Percentiles rank a stretch among this genome's conserved stretches.
Evolutionary conservation across 2,797 vertebrate genomes (phyloP).

Genomic region (Gymnoscopelus braueri): DNA sequence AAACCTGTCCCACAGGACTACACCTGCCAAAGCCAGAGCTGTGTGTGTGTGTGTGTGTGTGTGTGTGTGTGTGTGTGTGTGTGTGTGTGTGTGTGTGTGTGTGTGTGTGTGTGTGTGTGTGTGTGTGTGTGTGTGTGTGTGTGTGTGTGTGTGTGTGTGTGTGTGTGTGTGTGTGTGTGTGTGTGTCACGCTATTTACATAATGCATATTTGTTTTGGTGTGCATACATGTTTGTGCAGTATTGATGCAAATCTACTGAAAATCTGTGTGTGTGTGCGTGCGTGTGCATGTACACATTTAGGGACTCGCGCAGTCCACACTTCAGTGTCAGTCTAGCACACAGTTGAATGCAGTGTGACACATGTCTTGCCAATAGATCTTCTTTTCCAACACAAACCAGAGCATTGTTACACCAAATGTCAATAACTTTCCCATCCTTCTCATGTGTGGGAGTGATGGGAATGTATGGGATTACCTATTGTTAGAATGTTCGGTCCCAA

Average conservation of each 20-base stretch:
- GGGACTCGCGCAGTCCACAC: constrained; percentile 47
- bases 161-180: constrained; percentile 7
- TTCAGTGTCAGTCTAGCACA: constrained; percentile 68
- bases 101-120: constrained; percentile 4
- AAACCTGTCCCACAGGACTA: constrained; percentile 52
- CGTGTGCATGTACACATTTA: constrained; percentile 18
- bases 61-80: constrained; percentile 2
- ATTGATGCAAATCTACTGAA: too few species aligned
- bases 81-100: not conserved
- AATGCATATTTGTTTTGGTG: not conserved
- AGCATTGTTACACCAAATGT: constrained; percentile 42
- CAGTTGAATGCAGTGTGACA: constrained; percentile 64
- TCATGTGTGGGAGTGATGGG: too few species aligned
- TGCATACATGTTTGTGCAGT: not conserved
- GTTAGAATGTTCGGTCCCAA: not conserved
- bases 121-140: not conserved
- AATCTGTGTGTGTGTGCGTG: constrained; percentile 3
- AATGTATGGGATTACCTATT: too few species aligned
- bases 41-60: constrained; percentile 6
- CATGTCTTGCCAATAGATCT: constrained; percentile 59
- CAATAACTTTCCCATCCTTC: constrained; percentile 3
- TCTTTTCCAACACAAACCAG: constrained; percentile 45
- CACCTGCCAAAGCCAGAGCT: constrained; percentile 41
- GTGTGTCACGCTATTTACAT: constrained; percentile 30
- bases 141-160: not conserved